Evolutionary conservation across 2,797 vertebrate genomes (phyloP), one percentile per base, ranked within the genome.

Genomic region (Halcyon chelicuti): DNA sequence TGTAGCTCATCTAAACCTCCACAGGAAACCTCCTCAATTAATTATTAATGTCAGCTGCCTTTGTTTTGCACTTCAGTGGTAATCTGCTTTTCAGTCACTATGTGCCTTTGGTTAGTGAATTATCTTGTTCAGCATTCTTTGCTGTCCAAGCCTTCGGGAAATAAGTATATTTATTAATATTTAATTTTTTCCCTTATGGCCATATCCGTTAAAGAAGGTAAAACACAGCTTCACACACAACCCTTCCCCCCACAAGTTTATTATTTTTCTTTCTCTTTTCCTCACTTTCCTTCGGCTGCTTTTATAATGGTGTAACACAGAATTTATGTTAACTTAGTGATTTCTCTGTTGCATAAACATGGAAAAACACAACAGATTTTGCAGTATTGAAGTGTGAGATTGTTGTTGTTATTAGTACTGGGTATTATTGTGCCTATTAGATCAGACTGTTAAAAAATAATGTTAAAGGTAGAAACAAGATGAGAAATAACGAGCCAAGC

Each of bases 21-120:
- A 96, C 73, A 81, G 94, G 95, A 96, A 98, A 93, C 44, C 65
- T 90, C 80, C 63, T 96, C 92, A 95, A 97, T 98, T 98, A 98
- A 98, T 98, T 98, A 98, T 98, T 98, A 96, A 98, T 98, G 90
- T 95, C 77, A 97, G 94, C 90, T 98, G 98, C 97, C 94, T 98
- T 97, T 97, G 93, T 96, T 97, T 97, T 95, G 97, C 98, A 98
- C 91, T 98, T 97, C 97, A 97, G 86, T 93, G 96, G 96, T 96
- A 97, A 97, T 97, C 91, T 97, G 51, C 70, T 95, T 86, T 96
- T 87, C 93, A 80, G 62, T 94, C 95, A 82, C 37, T 94, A 46
- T 54, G 31, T 65, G 95, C 61, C n/a, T 90, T 91, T 76, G 57
- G 88, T 92, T 92, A 62, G 75, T 86, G 80, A 96, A 74, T 95